Evolutionary conservation across 1,140 invertebrate species (phyloP).

Genomic region (Akabosia matsudoensis): DNA sequence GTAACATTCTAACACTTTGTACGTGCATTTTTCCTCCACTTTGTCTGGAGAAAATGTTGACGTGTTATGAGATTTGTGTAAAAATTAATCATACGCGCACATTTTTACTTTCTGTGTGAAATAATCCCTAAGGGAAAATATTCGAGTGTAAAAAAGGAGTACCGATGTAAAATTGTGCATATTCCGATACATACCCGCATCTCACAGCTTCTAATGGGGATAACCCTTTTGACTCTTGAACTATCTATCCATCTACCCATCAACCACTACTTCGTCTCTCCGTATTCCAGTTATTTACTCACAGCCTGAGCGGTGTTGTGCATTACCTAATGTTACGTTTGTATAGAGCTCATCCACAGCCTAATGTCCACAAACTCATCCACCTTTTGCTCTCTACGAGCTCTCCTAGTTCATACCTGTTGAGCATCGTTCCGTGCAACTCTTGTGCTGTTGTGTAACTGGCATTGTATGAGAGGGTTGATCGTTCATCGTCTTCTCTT

Average conservation of each 20-base stretch:
- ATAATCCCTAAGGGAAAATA: neutral
- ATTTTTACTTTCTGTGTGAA: neutral
- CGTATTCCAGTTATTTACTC: neutral
- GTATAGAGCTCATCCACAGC: neutral
- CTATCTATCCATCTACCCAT: constrained; percentile 4
- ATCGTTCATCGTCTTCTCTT: neutral
- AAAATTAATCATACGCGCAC: neutral
- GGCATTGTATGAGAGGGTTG: constrained; percentile 16
- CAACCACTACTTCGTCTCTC: neutral
- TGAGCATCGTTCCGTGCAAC: too few species aligned
- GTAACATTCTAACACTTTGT: too few species aligned
- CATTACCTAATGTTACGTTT: neutral
- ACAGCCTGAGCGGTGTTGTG: neutral
- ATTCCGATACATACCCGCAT: neutral
- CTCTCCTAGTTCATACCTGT: too few species aligned
- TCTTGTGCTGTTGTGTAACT: neutral
- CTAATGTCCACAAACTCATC: too few species aligned
- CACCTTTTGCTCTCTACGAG: too few species aligned
- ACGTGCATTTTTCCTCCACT: too few species aligned
- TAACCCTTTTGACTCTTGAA: constrained; percentile 21
- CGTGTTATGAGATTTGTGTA: too few species aligned
- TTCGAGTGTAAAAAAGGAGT: neutral
- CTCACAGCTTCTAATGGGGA: neutral
- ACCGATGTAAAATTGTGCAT: neutral
- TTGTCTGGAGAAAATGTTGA: too few species aligned